A percentile compares a stretch with the other conserved stretches of the same genome.
These are phyloP conservation scores for Omphaloscelis lunosa DNA, from an alignment of 2,888 invertebrate genomes.

Conservation along the genomic window DNA sequence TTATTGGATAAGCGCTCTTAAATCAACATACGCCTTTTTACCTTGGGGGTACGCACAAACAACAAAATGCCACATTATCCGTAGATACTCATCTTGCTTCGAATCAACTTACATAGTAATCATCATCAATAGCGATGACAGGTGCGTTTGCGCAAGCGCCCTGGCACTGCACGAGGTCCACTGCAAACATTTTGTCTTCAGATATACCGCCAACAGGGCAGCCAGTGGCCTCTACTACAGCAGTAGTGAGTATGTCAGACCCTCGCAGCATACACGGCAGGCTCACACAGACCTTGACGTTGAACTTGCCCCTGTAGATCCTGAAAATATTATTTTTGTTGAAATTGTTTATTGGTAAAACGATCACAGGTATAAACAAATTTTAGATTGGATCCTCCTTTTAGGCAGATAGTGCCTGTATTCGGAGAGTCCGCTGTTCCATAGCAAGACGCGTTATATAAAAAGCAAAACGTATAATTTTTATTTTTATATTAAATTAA, in stretches of 20 bases:
- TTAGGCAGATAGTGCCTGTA: no score
- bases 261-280: constrained; percentile 87
- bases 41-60: not conserved
- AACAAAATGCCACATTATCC: not conserved
- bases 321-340: constrained; percentile 72
- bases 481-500: no score
- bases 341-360: no score
- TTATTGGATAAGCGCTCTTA: no score
- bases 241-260: constrained; percentile 77
- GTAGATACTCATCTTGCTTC: not conserved
- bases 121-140: constrained; percentile 82
- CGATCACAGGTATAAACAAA: no score
- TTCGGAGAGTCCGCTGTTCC: no score
- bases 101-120: constrained; percentile 81
- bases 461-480: no score
- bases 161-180: constrained; percentile 83
- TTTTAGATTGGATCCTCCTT: no score
- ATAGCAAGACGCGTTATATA: no score
- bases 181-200: constrained; percentile 80
- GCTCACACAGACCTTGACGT: constrained; percentile 84
- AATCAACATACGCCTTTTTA: not conserved
- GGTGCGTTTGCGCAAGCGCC: constrained; percentile 88
- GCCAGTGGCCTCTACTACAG: constrained; percentile 78
- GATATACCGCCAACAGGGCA: constrained; percentile 80
- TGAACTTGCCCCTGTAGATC: constrained; percentile 79